These are phyloP conservation scores for Caenorhabditis zanzibari DNA, from an alignment of 2,888 invertebrate species.

Conservation along the genomic window DNA sequence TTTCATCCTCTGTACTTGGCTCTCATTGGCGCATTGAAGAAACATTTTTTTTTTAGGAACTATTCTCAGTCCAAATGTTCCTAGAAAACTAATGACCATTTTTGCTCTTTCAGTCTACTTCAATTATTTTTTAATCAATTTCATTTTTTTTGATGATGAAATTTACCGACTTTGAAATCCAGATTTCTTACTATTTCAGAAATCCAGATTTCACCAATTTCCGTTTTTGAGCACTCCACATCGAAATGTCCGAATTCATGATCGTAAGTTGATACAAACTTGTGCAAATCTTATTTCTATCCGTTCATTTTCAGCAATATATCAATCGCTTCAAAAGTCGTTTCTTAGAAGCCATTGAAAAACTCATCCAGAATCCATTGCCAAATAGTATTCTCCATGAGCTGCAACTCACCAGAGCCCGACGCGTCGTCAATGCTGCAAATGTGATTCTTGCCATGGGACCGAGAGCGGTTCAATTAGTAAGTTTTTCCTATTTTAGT, in stretches of 20 bases:
- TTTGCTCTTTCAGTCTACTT: too few species aligned
- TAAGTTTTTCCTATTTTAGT: too few species aligned
- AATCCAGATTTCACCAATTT: too few species aligned
- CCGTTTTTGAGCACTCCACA: too few species aligned
- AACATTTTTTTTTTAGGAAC: too few species aligned
- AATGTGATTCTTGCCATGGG: constrained; percentile 22
- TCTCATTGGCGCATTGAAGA: too few species aligned
- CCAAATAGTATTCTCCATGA: not conserved
- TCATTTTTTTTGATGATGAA: not conserved
- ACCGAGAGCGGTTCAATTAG: constrained; percentile 8
- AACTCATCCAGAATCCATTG: not conserved
- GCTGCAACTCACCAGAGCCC: constrained; percentile 24
- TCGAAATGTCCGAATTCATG: constrained; percentile 21
- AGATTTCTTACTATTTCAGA: too few species aligned
- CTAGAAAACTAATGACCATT: too few species aligned
- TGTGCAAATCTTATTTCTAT: not conserved
- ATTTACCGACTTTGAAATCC: too few species aligned
- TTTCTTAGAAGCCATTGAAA: not conserved
- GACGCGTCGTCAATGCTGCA: constrained; percentile 15
- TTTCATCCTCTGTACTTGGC: constrained; percentile 1
- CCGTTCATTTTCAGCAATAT: constrained; percentile 28
- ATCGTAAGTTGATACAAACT: constrained; percentile 14
- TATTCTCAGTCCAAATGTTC: too few species aligned
- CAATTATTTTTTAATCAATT: not conserved
- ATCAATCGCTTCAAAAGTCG: constrained; percentile 32